Evolutionary conservation across 1,140 invertebrate genomes (phyloP).

Genomic region (Drosophila pandora): DNA sequence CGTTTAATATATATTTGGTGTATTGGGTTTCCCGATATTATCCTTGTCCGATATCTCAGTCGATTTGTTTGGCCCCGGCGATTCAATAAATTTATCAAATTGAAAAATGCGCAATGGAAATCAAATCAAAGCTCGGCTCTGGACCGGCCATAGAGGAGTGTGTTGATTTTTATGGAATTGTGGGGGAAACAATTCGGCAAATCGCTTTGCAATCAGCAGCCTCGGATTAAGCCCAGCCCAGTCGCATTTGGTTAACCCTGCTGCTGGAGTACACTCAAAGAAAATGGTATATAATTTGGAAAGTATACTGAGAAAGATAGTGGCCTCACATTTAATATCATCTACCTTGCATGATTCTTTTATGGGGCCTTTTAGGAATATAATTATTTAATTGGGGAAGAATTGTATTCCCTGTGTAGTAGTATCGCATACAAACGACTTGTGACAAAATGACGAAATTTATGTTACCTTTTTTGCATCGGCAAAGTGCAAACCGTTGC

Average conservation of each 20-base stretch:
- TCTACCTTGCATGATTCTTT: background rate
- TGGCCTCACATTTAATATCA: too few relatives aligned
- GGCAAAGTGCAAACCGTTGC: conserved; percentile 70
- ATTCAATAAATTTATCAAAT: conserved; percentile 77
- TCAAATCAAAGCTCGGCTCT: conserved; percentile 63
- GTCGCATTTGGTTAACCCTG: conserved; percentile 29
- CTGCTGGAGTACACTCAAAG: conserved; percentile 7
- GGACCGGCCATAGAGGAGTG: conserved; percentile 30
- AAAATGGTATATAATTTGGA: background rate
- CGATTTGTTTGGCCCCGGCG: conserved; percentile 60
- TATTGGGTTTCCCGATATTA: conserved; percentile 69
- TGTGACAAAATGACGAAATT: conserved; percentile 81
- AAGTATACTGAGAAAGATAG: too few relatives aligned
- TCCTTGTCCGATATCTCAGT: conserved; percentile 42
- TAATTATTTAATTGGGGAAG: background rate
- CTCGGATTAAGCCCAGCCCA: conserved; percentile 44
- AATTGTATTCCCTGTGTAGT: background rate
- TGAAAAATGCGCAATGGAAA: conserved; percentile 75
- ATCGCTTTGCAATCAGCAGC: conserved; percentile 69
- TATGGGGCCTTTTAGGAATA: background rate
- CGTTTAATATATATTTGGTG: conserved; percentile 54
- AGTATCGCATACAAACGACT: conserved; percentile 58
- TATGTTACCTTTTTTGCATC: conserved; percentile 66
- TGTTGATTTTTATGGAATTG: conserved; percentile 72
- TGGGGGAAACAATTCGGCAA: conserved; percentile 66